Evolutionary conservation across 2,888 invertebrate species (phyloP), one percentile per base, ranked within the genome.

Genomic region (Ophion ellenae): DNA sequence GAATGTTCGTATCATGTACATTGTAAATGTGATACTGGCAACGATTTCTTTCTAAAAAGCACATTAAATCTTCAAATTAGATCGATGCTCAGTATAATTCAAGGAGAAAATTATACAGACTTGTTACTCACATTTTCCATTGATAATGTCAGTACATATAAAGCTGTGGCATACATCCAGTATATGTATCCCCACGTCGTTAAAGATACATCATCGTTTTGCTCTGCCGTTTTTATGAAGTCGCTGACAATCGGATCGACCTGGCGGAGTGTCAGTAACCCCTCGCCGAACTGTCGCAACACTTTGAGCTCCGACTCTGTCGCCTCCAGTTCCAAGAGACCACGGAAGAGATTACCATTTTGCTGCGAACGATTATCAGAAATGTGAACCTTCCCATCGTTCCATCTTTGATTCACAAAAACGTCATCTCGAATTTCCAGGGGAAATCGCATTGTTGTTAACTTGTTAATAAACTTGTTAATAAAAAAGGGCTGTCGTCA

Each of bases 221-320:
- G 45, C 24, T 88, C 17, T 14, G 53, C 82, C 17, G 81, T 81
- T 63, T 79, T 89, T 76, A 93, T 90, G 24, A 89, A 73, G 28
- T 89, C 84, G 53, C 80, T 86, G 4, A 93, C 86, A 81, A 93
- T 90, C 53, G 88, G 81, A 89, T 93, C 93, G 17, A 92, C 78
- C 83, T 92, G 87, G 78, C 89, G 89, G 11, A 91, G 85, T 17
- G 90, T 91, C 32, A 83, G 69, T 76, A 89, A 87, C 9, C 90
- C 89, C n/a, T 83, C 40, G 11, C 89, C 87, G 77, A 91, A 91
- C 32, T 89, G 86, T 80, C 86, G 87, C 0, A 93, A 85, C 24
- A 83, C 83, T 81, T 90, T 75, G n/a, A 92, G 85, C 79, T 93
- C 88, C n/a, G 84, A 73, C 10, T 75, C 57, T 47, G 91, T 89